A percentile compares a stretch with the other conserved stretches of the same genome.
Evolutionary conservation across 2,113 vertebrate species (phyloP).

Genomic region (Hippocampus abdominalis): DNA sequence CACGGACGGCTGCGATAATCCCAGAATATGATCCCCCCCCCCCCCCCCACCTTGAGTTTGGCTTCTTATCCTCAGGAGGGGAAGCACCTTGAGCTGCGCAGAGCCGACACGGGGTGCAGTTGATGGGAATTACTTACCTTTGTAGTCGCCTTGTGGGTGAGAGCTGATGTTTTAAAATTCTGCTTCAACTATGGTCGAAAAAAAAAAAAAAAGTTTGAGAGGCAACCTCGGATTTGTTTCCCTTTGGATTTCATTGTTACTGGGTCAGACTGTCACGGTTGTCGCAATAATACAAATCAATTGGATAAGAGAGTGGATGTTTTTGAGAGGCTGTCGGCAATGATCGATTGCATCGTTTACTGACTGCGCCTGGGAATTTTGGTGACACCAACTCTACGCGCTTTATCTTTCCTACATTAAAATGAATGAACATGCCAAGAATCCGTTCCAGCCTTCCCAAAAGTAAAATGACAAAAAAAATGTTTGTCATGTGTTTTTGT

Average conservation of each 20-base stretch:
- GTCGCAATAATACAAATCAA: neutral
- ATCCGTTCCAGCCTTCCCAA: too few species aligned
- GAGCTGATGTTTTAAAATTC: neutral
- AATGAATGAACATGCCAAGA: too few species aligned
- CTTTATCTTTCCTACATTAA: too few species aligned
- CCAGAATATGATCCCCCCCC: slow-evolving; percentile 5
- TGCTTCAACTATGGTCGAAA: neutral
- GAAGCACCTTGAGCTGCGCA: neutral
- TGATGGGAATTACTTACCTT: neutral
- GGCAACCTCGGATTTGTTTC: neutral
- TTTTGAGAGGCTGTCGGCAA: too few species aligned
- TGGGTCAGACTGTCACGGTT: neutral
- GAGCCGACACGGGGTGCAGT: neutral
- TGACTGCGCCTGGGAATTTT: too few species aligned
- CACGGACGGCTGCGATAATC: neutral
- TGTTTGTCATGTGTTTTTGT: too few species aligned
- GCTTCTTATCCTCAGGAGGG: neutral
- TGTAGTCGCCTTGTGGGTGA: neutral
- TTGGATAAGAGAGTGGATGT: neutral
- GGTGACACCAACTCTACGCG: too few species aligned
- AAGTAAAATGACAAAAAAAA: too few species aligned
- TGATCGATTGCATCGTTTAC: too few species aligned
- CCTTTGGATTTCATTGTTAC: neutral
- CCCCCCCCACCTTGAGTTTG: neutral
- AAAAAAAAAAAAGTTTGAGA: neutral